Conservation (phyloP, 1,140 invertebrate species). For the Ceratosolen solmsi region DNA sequence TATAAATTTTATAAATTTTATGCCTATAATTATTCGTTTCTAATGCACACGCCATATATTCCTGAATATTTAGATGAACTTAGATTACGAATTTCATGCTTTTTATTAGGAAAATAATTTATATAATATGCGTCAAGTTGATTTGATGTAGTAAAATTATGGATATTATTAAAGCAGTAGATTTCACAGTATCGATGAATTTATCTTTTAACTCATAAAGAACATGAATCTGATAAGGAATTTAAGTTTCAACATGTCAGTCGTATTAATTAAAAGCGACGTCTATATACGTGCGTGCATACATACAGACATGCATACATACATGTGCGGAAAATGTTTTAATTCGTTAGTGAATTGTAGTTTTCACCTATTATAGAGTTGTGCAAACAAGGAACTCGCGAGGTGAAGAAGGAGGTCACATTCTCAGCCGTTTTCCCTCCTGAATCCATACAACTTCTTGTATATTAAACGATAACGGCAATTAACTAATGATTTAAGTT, state of each 20-base stretch:
- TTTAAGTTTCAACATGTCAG: constrained; percentile 26
- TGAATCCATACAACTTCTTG: background rate
- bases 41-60: background rate
- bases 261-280: constrained; percentile 1
- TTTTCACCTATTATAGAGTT: background rate
- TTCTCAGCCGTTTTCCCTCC: background rate
- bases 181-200: background rate
- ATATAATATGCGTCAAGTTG: background rate
- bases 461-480: background rate
- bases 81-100: background rate
- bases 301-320: no score
- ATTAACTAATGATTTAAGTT: background rate
- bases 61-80: background rate
- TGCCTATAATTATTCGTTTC: background rate
- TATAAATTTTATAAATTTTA: no score
- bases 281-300: no score
- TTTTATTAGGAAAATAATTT: no score
- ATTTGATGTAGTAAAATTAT: background rate
- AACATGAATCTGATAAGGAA: background rate
- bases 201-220: constrained; percentile 10
- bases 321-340: constrained; percentile 8
- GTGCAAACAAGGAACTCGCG: background rate
- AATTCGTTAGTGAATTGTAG: constrained; percentile 34
- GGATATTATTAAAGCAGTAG: background rate
- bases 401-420: constrained; percentile 9